phyloP scores from a whole-genome alignment of 2,797 vertebrate species.

The Adrianichthys oophorus region DNA sequence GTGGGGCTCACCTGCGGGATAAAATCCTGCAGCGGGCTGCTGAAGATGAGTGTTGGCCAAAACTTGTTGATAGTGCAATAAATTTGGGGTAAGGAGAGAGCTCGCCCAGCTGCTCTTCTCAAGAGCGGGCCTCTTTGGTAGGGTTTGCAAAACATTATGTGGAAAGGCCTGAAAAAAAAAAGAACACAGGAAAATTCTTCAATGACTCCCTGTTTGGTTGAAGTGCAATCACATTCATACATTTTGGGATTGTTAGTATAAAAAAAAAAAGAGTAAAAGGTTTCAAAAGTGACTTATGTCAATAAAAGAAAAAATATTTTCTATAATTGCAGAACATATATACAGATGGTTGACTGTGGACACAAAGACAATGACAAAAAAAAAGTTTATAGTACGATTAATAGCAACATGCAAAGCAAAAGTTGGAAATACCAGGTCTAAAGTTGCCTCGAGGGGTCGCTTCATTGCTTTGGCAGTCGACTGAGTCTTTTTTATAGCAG shows the following conservation, averaged over 20 bases:
- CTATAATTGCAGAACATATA: conserved; percentile 37
- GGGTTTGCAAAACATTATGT: conserved; percentile 87
- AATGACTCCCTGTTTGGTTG: background rate
- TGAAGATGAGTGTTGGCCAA: conserved; percentile 90
- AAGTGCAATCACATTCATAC: conserved; percentile 24
- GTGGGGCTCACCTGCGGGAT: conserved; percentile 63
- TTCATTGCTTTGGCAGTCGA: conserved; percentile 99
- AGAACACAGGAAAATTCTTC: conserved; percentile 22
- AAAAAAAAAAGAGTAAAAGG: conserved; percentile 27
- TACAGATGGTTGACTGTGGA: conserved; percentile 56
- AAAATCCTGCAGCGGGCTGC: conserved; percentile 77
- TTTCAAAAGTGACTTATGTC: conserved; percentile 32
- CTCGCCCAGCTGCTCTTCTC: conserved; percentile 92
- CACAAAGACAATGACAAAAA: conserved; percentile 70
- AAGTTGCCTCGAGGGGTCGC: conserved; percentile 98
- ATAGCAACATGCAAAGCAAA: conserved; percentile 99
- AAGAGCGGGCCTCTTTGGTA: conserved; percentile 97
- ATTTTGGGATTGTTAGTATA: conserved; percentile 21
- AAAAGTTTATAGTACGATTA: conserved; percentile 81
- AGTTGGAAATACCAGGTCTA: conserved; percentile 98
- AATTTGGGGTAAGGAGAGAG: conserved; percentile 88
- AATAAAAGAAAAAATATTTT: conserved; percentile 30
- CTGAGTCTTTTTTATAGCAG: conserved; percentile 99
- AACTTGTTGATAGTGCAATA: conserved; percentile 97
- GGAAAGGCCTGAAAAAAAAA: conserved; percentile 85